Base-by-base conservation (phyloP, 2,888 invertebrate genomes). In the Erebia aethiops region DNA sequence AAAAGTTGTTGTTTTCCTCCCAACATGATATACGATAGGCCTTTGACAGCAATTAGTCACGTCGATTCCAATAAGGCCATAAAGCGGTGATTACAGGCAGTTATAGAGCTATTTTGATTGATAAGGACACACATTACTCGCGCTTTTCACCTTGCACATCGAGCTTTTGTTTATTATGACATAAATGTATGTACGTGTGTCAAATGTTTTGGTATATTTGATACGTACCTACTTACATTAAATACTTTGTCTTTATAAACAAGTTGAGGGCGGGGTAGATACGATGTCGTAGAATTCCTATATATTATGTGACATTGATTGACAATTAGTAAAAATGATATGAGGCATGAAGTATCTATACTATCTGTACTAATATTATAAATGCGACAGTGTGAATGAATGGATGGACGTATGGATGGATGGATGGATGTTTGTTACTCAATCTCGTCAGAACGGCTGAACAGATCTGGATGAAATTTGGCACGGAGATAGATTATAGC, bases 91-190 rank as follows among this genome's bases (percentile, higher is more conserved):
- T 64, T 54, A 64, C 16, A 18, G 64, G 41, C 41, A 26, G 46
- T 49, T 62, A 49, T 21, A 8, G 54, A 64, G 64, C 35, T 64
- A 64, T 64, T 64, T 54, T 64, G 64, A 64, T 64, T 64, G 64
- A 54, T 64, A 54, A 54, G 64, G 64, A 54, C 64, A 64, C 26
- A 9, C 49, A 54, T 54, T 26, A 14, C 35, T 51, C 26, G 35
- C 26, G 63, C 26, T 64, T 52, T 41, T 52, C 14, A 64, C 64
- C 64, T 64, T 35, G 52, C 64, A 64, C 64, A 52, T 64, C 64
- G 41, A 64, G 64, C 35, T 64, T 64, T 64, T 35, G 46, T 62
- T 21, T 62, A 35, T 64, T 54, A 64, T 64, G 54, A 52, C 52
- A 64, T 54, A 64, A 4, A 13, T 13, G 11, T 46, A 46, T 11